These are phyloP conservation scores for Tor tambroides DNA, from an alignment of 2,113 vertebrate species.

Conservation along the genomic window DNA sequence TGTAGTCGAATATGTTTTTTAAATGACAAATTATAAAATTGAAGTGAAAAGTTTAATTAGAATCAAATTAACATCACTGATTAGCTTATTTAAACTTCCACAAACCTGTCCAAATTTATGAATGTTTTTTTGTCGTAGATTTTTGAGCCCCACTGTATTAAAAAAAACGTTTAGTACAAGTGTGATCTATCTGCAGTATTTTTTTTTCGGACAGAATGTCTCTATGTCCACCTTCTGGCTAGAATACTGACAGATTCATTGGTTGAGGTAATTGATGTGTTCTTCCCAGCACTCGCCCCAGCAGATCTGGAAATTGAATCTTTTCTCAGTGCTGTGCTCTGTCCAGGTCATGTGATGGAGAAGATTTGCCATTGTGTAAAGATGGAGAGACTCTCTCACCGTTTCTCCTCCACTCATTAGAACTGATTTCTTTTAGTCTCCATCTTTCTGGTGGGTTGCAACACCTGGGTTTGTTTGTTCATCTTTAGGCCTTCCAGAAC, in stretches of 20 bases:
- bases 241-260: conserved; percentile 36
- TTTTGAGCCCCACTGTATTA: background rate
- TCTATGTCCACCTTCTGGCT: background rate
- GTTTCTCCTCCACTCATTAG: conserved; percentile 38
- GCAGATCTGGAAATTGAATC: conserved; percentile 51
- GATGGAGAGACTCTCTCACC: conserved; percentile 46
- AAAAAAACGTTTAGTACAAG: background rate
- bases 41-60: background rate
- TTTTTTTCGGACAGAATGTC: conserved; percentile 1
- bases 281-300: conserved; percentile 36
- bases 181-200: conserved; percentile 13
- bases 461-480: conserved; percentile 38
- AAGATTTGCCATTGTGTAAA: conserved; percentile 34
- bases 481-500: conserved; percentile 21
- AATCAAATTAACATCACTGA: background rate
- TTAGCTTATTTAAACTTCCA: background rate
- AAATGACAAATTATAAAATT: background rate
- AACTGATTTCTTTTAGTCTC: conserved; percentile 15
- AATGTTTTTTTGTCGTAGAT: background rate
- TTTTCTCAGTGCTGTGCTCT: conserved; percentile 22
- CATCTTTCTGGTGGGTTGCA: conserved; percentile 18
- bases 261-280: conserved; percentile 48
- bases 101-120: background rate
- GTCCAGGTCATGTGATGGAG: conserved; percentile 48
- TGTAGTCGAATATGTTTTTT: too few relatives aligned